These are phyloP conservation scores for Phalacrocorax carbo DNA, from an alignment of 2,113 vertebrate species.

Conservation along the genomic window DNA sequence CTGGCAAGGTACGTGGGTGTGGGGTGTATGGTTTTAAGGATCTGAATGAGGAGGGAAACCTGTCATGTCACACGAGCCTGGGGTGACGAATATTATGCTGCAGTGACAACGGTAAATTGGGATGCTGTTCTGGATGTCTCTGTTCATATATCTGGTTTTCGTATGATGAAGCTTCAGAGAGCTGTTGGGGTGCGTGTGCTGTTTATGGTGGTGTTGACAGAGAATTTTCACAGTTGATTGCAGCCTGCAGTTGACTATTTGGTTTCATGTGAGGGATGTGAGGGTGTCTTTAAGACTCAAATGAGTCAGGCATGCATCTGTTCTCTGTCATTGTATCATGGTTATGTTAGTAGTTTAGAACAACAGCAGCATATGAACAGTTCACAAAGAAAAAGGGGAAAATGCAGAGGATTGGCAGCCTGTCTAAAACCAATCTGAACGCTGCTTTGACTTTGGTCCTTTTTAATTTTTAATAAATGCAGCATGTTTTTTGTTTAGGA, in stretches of 20 bases:
- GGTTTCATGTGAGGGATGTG: not conserved
- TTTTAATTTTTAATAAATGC: not conserved
- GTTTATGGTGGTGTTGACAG: not conserved
- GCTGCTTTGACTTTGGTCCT: not conserved
- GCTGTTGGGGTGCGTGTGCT: rapidly evolving
- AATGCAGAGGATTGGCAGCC: not conserved
- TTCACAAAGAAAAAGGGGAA: not conserved
- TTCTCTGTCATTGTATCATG: not conserved
- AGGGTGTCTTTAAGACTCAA: not conserved
- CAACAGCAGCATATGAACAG: not conserved
- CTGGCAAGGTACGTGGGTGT: rapidly evolving
- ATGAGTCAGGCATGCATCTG: not conserved
- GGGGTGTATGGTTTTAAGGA: not conserved
- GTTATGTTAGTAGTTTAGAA: not conserved
- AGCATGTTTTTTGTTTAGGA: not conserved
- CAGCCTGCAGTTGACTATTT: not conserved
- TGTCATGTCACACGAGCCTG: rapidly evolving
- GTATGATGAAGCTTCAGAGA: not conserved
- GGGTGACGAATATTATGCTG: not conserved
- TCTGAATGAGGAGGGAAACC: not conserved
- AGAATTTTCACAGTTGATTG: not conserved
- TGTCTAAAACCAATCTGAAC: not conserved
- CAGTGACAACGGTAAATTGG: not conserved
- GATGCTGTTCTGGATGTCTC: not conserved
- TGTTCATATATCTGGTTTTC: not conserved